These are phyloP conservation scores for Nymphalis urticae DNA, from an alignment of 2,888 invertebrate genomes.

Conservation along the genomic window DNA sequence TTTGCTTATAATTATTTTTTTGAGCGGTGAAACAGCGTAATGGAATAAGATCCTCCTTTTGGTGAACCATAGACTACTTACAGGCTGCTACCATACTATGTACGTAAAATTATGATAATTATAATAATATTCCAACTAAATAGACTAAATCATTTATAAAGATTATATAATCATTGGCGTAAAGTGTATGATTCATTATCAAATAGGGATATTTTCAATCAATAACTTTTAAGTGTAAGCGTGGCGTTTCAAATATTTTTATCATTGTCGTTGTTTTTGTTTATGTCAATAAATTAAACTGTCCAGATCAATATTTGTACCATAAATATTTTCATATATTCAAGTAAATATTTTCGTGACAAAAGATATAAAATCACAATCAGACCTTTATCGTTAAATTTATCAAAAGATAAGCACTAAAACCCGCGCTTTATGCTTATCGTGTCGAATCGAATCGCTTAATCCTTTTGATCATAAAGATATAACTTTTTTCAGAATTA, in stretches of 20 bases:
- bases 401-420: conserved; percentile 35
- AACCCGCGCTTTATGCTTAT: conserved; percentile 37
- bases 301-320: neutral
- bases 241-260: neutral
- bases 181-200: no score
- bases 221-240: neutral
- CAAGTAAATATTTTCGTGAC: conserved; percentile 12
- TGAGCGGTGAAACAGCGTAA: no score
- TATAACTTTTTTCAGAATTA: neutral
- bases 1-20: no score
- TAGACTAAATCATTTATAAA: no score
- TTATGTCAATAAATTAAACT: neutral
- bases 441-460: conserved; percentile 37
- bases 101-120: no score
- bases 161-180: no score
- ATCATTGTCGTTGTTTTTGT: neutral
- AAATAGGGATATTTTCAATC: no score
- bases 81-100: no score
- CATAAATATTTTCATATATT: neutral
- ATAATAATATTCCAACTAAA: no score
- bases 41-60: no score
- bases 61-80: no score
- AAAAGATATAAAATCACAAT: conserved; percentile 11
- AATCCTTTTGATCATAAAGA: conserved; percentile 28
- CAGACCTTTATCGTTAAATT: conserved; percentile 15